Evolutionary conservation across 2,888 invertebrate species (phyloP).

Genomic region (Chloroclystis v-ata): DNA sequence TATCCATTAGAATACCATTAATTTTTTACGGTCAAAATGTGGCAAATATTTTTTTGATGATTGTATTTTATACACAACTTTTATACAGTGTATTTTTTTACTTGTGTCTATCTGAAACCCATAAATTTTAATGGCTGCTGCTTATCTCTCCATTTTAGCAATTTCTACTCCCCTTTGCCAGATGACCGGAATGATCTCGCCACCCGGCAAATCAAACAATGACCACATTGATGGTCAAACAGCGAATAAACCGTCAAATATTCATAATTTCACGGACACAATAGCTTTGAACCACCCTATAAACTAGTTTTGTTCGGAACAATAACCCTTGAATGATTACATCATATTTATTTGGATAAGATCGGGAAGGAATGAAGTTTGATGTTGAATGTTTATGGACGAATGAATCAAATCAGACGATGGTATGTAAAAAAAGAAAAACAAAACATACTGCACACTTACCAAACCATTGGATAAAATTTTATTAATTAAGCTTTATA

Average conservation of each 20-base stretch:
- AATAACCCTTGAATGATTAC: constrained; percentile 21
- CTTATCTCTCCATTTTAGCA: neutral
- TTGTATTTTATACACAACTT: no score
- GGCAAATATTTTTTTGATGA: no score
- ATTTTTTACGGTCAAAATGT: neutral
- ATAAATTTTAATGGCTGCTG: neutral
- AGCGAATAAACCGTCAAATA: constrained; percentile 56
- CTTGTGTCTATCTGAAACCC: neutral
- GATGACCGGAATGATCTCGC: constrained; percentile 45
- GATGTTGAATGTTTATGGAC: neutral
- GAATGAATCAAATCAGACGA: neutral
- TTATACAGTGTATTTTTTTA: no score
- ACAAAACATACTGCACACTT: no score
- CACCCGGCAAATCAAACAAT: constrained; percentile 43
- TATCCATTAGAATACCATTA: neutral
- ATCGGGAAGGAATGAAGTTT: neutral
- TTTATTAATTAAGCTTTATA: no score
- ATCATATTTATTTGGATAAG: constrained; percentile 22
- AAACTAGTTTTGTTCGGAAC: constrained; percentile 35
- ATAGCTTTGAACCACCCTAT: constrained; percentile 34
- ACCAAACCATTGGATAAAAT: no score
- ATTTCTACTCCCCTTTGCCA: constrained; percentile 31
- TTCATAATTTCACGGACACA: constrained; percentile 54
- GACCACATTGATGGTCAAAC: constrained; percentile 51
- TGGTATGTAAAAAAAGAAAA: neutral